Conservation (phyloP, 2,888 invertebrate species). For the Hypolimnas misippus region DNA sequence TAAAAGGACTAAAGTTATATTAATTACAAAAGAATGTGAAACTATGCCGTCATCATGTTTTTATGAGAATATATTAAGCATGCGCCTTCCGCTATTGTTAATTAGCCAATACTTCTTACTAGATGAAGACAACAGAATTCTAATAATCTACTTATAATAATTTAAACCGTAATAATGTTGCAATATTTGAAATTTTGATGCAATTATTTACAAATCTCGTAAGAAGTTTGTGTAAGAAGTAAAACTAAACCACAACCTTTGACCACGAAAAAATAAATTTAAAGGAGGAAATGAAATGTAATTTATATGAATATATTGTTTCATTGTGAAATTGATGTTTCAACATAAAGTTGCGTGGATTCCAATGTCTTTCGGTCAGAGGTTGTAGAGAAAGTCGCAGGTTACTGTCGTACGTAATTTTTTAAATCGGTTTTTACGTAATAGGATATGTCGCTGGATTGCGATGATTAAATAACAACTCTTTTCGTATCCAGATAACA, state of each 20-base stretch:
- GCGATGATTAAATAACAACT: too few relatives aligned
- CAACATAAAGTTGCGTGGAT: conserved; percentile 44
- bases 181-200: background rate
- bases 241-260: conserved; percentile 32
- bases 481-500: too few relatives aligned
- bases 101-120: background rate
- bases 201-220: conserved; percentile 8
- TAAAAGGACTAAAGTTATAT: too few relatives aligned
- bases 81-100: background rate
- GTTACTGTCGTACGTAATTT: too few relatives aligned
- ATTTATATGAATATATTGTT: conserved; percentile 24
- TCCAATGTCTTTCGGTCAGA: conserved; percentile 49
- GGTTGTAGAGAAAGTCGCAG: conserved; percentile 63
- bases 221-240: conserved; percentile 21
- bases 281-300: conserved; percentile 25
- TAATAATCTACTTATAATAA: background rate
- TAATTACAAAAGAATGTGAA: background rate
- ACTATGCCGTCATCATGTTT: conserved; percentile 5
- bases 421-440: too few relatives aligned
- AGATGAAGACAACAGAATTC: background rate
- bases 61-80: background rate
- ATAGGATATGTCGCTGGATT: too few relatives aligned
- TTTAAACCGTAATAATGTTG: background rate
- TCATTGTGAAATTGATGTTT: conserved; percentile 14
- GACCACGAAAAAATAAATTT: conserved; percentile 24